Conservation (phyloP, 2,888 invertebrate species). For the Odontocolon sp. region DNA sequence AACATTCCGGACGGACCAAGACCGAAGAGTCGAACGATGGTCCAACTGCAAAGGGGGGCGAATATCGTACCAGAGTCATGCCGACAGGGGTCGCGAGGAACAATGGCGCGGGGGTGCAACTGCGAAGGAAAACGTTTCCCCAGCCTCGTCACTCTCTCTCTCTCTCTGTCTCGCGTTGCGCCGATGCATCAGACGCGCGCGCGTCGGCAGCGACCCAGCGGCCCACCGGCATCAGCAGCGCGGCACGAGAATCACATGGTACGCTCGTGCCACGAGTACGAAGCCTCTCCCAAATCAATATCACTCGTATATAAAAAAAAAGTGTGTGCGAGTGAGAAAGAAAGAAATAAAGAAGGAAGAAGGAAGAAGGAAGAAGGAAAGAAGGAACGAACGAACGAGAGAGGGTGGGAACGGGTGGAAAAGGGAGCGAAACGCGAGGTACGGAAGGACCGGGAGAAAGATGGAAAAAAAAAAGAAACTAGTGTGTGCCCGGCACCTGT, state of each 20-base stretch:
- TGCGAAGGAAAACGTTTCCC: no score
- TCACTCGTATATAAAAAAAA: slow-evolving; percentile 79
- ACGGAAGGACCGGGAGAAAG: neutral
- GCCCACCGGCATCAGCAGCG: slow-evolving; percentile 53
- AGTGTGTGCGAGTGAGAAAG: slow-evolving; percentile 13
- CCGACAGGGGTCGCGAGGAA: no score
- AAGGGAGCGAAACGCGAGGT: slow-evolving; percentile 7
- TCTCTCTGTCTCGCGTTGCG: slow-evolving; percentile 74
- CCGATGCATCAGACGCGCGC: slow-evolving; percentile 76
- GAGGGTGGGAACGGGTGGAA: neutral
- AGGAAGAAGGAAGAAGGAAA: neutral
- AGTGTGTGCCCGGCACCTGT: slow-evolving; percentile 34
- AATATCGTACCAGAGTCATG: no score
- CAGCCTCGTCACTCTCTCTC: slow-evolving; percentile 59
- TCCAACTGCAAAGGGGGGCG: no score
- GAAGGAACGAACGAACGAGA: slow-evolving; percentile 17
- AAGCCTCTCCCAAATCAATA: slow-evolving; percentile 81
- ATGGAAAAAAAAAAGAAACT: slow-evolving; percentile 30
- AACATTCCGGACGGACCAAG: no score
- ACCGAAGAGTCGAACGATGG: no score
- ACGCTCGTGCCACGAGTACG: slow-evolving; percentile 78
- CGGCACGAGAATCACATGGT: slow-evolving; percentile 74
- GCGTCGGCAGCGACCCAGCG: slow-evolving; percentile 48
- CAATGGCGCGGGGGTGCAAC: no score
- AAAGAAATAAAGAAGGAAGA: slow-evolving; percentile 9